Base-by-base conservation (phyloP, 2,113 vertebrate species). In the Paradisaea rubra region DNA sequence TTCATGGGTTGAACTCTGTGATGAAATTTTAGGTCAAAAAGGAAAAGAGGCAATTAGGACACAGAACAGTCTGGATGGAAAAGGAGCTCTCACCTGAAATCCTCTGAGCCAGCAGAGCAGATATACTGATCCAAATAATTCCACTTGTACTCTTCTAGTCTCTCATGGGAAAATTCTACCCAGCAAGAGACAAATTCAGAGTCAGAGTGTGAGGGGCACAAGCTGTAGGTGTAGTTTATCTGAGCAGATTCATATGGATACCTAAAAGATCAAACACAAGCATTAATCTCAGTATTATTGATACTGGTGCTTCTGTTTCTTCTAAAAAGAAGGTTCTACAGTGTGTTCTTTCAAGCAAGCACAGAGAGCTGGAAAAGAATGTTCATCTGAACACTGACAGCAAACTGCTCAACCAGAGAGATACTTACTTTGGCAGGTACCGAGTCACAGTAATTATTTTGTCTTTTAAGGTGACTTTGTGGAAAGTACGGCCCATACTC, bases 81-180 rank as follows among this genome's bases (percentile, higher is more conserved):
- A 76, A 57, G 9, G 47, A 89, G 30, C 31, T 61, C 57, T 96
- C 74, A 99, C 99, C 99, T 99, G 97, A 99, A 99, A 96, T 99
- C 99, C 97, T 99, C 99, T 0, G 99, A 99, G 71, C 99, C 99
- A 1, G 99, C 98, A 15, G 99, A 99, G 86, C 99, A 99, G 97
- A 99, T 99, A 92, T 99, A 99, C 97, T 99, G 99, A 94, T 99
- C 99, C 86, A 99, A 97, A 96, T 99, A 99, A 96, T 99, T 99
- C 99, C 99, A 99, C 84, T 99, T 99, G 96, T 99, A 99, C 49
- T 99, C 99, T 95, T 99, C 99, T 79, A 99, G 96, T 22, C 99
- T 97, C 95, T 99, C 99, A 0, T 99, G 99, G 61, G 98, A 98
- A 95, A 99, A 99, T 93, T 99, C 99, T 68, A 99, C 99, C 99